Evolutionary conservation across 2,113 vertebrate genomes (phyloP), one percentile per base, ranked within the genome.

Genomic region (Brachyhypopomus occidentalis): DNA sequence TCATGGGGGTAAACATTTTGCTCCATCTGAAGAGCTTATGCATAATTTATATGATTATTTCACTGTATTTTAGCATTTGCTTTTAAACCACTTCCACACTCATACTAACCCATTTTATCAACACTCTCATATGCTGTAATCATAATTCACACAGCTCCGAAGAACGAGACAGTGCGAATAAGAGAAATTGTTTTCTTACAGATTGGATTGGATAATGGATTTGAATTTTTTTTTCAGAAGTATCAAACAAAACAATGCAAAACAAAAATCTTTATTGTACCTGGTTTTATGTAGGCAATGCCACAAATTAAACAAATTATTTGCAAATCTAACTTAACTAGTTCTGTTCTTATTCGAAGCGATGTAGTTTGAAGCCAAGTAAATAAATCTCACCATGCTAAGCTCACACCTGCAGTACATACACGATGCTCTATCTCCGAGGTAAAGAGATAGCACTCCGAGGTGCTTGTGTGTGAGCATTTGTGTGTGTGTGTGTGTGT

Each of bases 31-130:
- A 72, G 73, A 87, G 81, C 78, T 84, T 86, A 90, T 88, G 86
- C 86, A 90, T 87, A 86, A 87, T 89, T 86, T 84, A 86, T 88
- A 80, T 82, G 76, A 87, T 64, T 77, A 86, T 87, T 77, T 88
- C 66, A 84, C 78, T 76, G 84, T 84, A 87, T 89, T 85, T 88
- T 86, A 86, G 72, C 80, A 85, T 86, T 86, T 81, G 72, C 83
- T 84, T 84, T 86, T 82, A 78, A 77, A 73, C 38, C 73, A 56
- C 84, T 81, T 84, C 74, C 83, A 79, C 78, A 60, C 56, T 84
- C 84, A 78, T 45, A 78, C 77, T 78, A 75, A 67, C 75, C 76
- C 23, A 80, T 79, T 86, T 86, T 82, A 86, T 72, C 77, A 80
- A 67, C 78, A 74, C 73, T 71, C 81, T 56, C 75, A 69, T 72